Evolutionary conservation across 2,888 invertebrate genomes (phyloP).

Genomic region (Carcina quercana): DNA sequence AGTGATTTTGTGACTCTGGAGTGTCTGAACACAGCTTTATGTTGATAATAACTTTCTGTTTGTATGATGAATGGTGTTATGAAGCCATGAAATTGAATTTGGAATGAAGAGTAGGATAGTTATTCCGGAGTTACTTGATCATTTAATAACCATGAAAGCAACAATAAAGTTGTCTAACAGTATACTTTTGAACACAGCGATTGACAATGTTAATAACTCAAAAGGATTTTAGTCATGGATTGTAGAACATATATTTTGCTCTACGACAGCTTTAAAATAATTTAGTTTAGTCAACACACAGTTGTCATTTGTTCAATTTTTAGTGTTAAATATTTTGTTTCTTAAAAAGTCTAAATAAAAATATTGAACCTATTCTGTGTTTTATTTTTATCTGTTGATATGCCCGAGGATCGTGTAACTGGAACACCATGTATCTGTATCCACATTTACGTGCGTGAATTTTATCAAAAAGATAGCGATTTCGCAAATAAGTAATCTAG

Average conservation of each 20-base stretch:
- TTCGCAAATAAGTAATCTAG: neutral
- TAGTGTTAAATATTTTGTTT: constrained; percentile 38
- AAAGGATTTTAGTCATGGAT: too few species aligned
- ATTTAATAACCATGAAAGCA: too few species aligned
- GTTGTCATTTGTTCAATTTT: constrained; percentile 33
- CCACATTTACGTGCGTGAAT: constrained; percentile 17
- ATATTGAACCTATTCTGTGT: constrained; percentile 26
- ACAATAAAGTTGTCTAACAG: too few species aligned
- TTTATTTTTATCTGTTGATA: constrained; percentile 12
- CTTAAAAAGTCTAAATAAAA: constrained; percentile 43
- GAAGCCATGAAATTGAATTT: too few species aligned
- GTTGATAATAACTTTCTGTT: too few species aligned
- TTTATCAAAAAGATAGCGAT: constrained; percentile 5
- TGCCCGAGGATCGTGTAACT: neutral
- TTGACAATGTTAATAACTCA: too few species aligned
- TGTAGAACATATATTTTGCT: constrained; percentile 49
- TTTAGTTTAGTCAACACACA: constrained; percentile 46
- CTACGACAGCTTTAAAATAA: constrained; percentile 58
- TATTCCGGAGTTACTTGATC: too few species aligned
- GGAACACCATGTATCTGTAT: constrained; percentile 16
- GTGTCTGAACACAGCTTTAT: too few species aligned
- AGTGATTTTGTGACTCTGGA: too few species aligned
- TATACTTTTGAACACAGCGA: too few species aligned
- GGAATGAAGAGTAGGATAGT: too few species aligned
- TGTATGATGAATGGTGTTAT: too few species aligned